phyloP scores from a whole-genome alignment of 2,888 invertebrate genomes.

The Darwinula stevensoni region DNA sequence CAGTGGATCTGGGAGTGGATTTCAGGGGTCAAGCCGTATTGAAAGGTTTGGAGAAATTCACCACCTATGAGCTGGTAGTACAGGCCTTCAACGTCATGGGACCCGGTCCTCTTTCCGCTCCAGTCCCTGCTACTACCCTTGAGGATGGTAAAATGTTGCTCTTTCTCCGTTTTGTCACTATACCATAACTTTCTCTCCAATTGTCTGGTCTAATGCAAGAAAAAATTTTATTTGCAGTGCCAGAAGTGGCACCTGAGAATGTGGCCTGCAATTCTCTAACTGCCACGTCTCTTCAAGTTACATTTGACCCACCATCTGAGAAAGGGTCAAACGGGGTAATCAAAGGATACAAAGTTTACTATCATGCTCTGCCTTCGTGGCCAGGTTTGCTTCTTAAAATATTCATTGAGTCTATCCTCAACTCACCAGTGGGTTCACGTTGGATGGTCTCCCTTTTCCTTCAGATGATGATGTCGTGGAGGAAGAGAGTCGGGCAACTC shows the following conservation, averaged over 20 bases:
- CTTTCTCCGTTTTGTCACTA: background rate
- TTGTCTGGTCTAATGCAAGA: no score
- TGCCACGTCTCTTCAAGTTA: constrained; percentile 72
- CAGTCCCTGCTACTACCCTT: constrained; percentile 66
- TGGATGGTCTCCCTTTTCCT: no score
- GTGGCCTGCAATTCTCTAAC: constrained; percentile 73
- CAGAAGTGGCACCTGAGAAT: constrained; percentile 68
- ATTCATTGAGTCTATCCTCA: no score
- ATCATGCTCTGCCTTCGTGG: constrained; percentile 22
- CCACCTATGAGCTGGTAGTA: constrained; percentile 79
- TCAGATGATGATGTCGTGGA: no score
- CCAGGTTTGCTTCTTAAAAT: no score
- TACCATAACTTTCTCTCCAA: no score
- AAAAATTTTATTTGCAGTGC: no score
- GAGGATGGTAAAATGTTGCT: constrained; percentile 29
- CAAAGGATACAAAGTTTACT: constrained; percentile 79
- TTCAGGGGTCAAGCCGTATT: background rate
- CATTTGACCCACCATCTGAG: constrained; percentile 77
- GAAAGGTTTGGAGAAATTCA: constrained; percentile 17
- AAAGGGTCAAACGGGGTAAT: constrained; percentile 77
- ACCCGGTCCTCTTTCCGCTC: constrained; percentile 62
- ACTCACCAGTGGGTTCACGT: no score
- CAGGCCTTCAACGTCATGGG: constrained; percentile 85
- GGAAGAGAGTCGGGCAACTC: constrained; percentile 66
- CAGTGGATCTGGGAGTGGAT: background rate